phyloP scores from a whole-genome alignment of 2,797 vertebrate genomes.

The Hyperoplus lanceolatus region DNA sequence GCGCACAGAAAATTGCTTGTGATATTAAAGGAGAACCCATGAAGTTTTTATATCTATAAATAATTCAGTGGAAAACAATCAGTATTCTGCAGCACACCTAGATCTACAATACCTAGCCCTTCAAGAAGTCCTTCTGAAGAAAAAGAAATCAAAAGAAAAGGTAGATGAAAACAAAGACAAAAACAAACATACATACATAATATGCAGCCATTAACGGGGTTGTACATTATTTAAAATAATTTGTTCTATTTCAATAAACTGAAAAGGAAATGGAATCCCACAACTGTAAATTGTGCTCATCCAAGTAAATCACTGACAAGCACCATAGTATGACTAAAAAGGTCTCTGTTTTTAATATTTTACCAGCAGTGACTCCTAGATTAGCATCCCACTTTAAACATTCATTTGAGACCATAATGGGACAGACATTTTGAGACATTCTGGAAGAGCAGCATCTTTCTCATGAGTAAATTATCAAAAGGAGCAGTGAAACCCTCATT shows the following conservation, averaged over 20 bases:
- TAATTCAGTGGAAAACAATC: conserved; percentile 1
- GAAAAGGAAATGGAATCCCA: no score
- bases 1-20: not conserved
- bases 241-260: no score
- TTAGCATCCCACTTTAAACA: not conserved
- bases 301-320: no score
- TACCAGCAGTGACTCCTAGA: not conserved
- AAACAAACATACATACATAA: not conserved
- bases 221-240: no score
- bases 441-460: not conserved
- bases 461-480: conserved; percentile 11
- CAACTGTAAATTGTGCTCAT: no score
- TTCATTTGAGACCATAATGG: not conserved
- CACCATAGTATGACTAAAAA: no score
- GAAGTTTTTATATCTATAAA: not conserved
- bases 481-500: conserved; percentile 3
- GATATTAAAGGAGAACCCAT: not conserved
- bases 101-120: no score
- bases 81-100: not conserved
- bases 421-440: conserved; percentile 4
- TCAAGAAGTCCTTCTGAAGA: not conserved
- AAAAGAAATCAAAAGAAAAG: not conserved
- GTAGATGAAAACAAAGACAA: not conserved
- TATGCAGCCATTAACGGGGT: no score
- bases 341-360: no score